phyloP scores from a whole-genome alignment of 2,113 vertebrate species.

The Pogonocichla stellata region DNA sequence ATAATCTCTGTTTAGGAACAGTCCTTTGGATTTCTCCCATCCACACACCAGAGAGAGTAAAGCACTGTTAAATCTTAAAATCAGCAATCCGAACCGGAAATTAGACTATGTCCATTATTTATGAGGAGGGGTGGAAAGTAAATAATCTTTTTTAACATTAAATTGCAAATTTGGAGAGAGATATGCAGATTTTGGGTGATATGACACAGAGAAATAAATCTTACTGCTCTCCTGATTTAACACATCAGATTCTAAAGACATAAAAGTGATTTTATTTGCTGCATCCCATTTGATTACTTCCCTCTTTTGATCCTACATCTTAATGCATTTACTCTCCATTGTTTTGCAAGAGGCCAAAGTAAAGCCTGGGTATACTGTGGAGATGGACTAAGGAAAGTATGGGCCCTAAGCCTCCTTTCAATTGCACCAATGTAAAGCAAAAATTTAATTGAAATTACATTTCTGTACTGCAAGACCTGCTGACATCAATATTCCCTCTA shows the following conservation, averaged over 20 bases:
- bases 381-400: background rate
- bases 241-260: background rate
- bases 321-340: background rate
- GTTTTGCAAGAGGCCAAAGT: background rate
- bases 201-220: background rate
- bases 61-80: background rate
- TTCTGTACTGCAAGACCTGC: background rate
- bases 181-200: background rate
- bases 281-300: background rate
- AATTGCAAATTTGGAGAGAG: background rate
- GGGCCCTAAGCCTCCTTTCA: background rate
- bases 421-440: background rate
- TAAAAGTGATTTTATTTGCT: background rate
- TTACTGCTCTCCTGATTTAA: background rate
- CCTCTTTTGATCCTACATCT: background rate
- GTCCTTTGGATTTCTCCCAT: background rate
- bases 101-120: slow-evolving; percentile 19
- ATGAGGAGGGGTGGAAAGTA: background rate
- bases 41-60: background rate
- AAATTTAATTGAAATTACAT: background rate
- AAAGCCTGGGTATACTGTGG: background rate
- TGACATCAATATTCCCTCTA: background rate
- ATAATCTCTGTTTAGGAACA: background rate
- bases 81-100: background rate
- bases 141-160: slow-evolving; percentile 5